Evolutionary conservation across 2,113 vertebrate genomes (phyloP), one percentile per base, ranked within the genome.

Genomic region (Etia nguti): DNA sequence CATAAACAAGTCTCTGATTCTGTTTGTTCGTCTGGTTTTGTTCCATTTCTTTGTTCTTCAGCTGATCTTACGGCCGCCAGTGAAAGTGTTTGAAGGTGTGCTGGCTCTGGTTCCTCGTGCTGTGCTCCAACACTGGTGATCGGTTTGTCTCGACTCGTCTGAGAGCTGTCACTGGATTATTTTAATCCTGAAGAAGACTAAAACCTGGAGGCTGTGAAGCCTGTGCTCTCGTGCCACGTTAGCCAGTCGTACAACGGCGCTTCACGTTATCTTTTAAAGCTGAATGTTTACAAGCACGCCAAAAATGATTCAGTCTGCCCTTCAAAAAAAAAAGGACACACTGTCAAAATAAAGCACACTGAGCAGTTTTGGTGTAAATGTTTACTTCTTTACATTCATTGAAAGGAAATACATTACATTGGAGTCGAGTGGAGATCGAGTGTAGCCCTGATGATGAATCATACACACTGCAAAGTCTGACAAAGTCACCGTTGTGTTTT

Each of bases 371-470:
- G 90, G 92, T 93, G 92, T 92, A 92, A 92, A 91, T 93, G 88
- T 95, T 95, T 94, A 93, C 86, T 93, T 89, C 65, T 91, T 54
- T 94, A 95, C 94, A 95, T 94, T 95, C 93, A 91, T 86, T 91
- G 79, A 92, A 90, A 89, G 90, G 82, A 92, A 91, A 87, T 91
- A 92, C 90, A 91, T 92, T 87, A 90, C 86, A 46, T 79, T 77
- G 86, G 50, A 90, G 87, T 92, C 62, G 50, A 84, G 89, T 90
- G 83, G 43, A 88, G 80, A 62, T 38, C 22, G n/a, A 60, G 90
- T 86, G 88, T 70, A 88, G 86, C 90, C 90, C 90, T 91, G 90
- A 88, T 41, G 90, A 88, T 60, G 81, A 89, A 29, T 11, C 22
- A 83, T 24, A 80, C 79, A 38, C 70, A 38, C 90, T 80, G 87